Base-by-base conservation (phyloP, 2,797 vertebrate genomes). In the Hybognathus amarus region DNA sequence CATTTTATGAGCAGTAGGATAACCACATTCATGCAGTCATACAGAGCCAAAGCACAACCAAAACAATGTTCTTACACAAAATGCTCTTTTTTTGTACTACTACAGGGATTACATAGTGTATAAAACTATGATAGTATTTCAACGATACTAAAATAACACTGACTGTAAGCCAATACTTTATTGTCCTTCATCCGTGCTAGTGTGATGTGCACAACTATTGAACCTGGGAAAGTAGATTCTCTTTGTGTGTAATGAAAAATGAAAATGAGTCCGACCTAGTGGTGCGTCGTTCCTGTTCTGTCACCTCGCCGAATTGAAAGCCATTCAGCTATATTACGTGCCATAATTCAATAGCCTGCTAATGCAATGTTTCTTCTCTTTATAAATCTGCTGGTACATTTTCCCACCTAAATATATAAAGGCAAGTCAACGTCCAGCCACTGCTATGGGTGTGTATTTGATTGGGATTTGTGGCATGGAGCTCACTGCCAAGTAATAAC, bases 401-500 rank as follows among this genome's bases (percentile, higher is more conserved):
- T 77, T 45, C 42, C 20, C 64, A 45, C n/a, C 1, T 4, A 8
- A 77, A 54, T 76, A 54, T 76, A 67, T 76, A 54, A 68, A 56
- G 50, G 50, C 47, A 36, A 17, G 20, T 76, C 38, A 6, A 11
- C 33, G 47, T 56, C 52, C 4, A 54, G 36, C 38, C 10, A 5
- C 27, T 24, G 9, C 56, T 64, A 64, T 63, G 79, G 52, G 40
- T 71, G 67, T 63, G 79, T 38, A 24, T 73, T 71, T 80, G 20
- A 63, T 71, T 50, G 68, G 20, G 59, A 67, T 90, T 90, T 87
- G 81, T 91, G 63, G 56, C 9, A 15, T 52, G 52, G 38, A 42
- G 20, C 69, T 78, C 40, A 30, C 66, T 68, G 61, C 85, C 82
- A 79, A 63, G 69, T 79, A 83, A 83, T 74, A 79, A 52, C 71